Percentiles rank a stretch among this genome's conserved stretches.
phyloP scores from a whole-genome alignment of 2,113 vertebrate genomes.

The Platycercus adscitus region DNA sequence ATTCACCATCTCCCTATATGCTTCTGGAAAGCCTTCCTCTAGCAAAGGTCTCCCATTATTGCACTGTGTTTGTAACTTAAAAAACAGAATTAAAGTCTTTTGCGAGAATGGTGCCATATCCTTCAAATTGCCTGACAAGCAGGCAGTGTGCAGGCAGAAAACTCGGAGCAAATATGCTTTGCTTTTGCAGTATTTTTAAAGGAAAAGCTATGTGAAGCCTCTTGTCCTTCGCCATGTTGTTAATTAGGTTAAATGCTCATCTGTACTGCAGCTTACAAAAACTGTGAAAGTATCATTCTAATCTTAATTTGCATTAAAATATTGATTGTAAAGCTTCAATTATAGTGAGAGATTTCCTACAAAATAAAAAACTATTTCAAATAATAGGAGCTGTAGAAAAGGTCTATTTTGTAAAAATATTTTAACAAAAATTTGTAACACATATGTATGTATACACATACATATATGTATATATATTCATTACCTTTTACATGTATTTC shows the following conservation, averaged over 20 bases:
- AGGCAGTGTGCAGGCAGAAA: neutral
- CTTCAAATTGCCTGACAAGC: neutral
- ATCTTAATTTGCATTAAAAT: neutral
- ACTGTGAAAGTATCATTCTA: neutral
- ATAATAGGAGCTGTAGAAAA: neutral
- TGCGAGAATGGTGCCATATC: neutral
- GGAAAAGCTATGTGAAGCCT: neutral
- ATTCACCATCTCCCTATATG: neutral
- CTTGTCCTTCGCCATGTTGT: neutral
- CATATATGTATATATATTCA: neutral
- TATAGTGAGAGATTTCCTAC: neutral
- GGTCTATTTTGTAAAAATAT: neutral
- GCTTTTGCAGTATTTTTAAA: neutral
- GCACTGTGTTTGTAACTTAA: neutral
- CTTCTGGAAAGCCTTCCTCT: conserved; percentile 43
- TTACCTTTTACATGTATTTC: neutral
- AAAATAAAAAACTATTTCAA: neutral
- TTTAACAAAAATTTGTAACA: neutral
- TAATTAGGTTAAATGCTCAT: neutral
- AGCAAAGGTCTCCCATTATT: conserved; percentile 3
- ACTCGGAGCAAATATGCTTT: neutral
- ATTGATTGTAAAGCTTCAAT: neutral
- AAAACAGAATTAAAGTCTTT: neutral
- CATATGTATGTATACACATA: neutral
- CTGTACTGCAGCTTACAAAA: neutral